Base-by-base conservation (phyloP, 2,797 vertebrate genomes). In the Botia kubotai region DNA sequence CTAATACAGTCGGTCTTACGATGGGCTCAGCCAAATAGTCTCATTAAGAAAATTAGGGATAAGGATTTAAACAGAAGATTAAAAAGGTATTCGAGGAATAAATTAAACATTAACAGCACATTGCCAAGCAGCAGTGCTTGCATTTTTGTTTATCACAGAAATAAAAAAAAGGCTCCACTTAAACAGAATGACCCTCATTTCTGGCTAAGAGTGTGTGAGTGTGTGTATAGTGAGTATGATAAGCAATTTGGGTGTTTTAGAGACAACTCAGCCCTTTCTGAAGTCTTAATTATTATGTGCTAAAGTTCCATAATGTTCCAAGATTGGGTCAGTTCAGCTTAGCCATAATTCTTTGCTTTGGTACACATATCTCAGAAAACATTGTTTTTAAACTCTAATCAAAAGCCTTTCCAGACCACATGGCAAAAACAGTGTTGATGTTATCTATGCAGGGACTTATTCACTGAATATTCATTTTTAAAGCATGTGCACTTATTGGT, bases 351-450 rank as follows among this genome's bases (percentile, higher is more conserved):
- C 21, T 26, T 19, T 21, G 26, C 21, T 60, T 77, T 48, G 52
- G 33, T 3, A 5, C 0, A 26, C 36, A 5, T 58, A 29, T 75
- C 16, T n/a, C 39, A 74, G 46, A 75, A 16, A 75, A 19, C 57
- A 19, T 50, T 21, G 58, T 16, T 75, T 62, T 16, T 62, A 68
- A 36, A 68, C 55, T n/a, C 8, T 19, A 26, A 68, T 46, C 63
- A 68, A 46, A 77, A 26, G 16, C 65, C 33, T 33, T 12, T 46
- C 63, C 21, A 46, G 52, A 77, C 67, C 52, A 77, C 57, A 68
- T 58, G 52, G 33, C 63, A 76, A 67, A 33, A 75, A 23, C 58
- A 75, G 33, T 33, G 33, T 33, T 33, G 33, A 3, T 33, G 33
- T 33, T 33, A 33, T 33, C 33, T 33, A 5, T 55, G 39, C 39